Percentiles rank a stretch among this genome's conserved stretches.
These are phyloP conservation scores for Tetramorium alpestre DNA, from an alignment of 1,140 invertebrate genomes.

Conservation along the genomic window DNA sequence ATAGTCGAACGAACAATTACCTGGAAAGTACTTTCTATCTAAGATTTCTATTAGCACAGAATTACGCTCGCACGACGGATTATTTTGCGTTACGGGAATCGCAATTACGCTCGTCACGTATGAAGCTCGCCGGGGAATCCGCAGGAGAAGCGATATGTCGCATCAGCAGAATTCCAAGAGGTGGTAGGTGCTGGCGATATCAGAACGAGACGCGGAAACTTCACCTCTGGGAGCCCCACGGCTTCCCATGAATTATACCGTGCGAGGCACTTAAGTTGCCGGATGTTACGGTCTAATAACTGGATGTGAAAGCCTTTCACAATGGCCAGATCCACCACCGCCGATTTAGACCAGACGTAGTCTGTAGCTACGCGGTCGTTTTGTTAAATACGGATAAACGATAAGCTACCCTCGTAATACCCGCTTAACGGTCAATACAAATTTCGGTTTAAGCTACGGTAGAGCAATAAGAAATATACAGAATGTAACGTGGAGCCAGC, in stretches of 20 bases:
- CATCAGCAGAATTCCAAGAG: slow-evolving; percentile 62
- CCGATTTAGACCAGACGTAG: not conserved
- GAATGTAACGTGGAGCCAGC: not conserved
- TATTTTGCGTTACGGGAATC: slow-evolving; percentile 26
- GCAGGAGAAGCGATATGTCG: slow-evolving; percentile 45
- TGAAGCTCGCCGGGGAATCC: slow-evolving; percentile 23
- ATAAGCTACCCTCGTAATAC: slow-evolving; percentile 42
- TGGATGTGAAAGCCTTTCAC: slow-evolving; percentile 42
- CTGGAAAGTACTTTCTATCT: not conserved
- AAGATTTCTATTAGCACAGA: slow-evolving; percentile 42
- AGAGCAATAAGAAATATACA: slow-evolving; percentile 34
- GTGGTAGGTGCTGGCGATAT: slow-evolving; percentile 21
- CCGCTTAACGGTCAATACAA: slow-evolving; percentile 52
- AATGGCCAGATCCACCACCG: not conserved
- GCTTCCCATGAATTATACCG: slow-evolving; percentile 57
- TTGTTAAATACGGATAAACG: slow-evolving; percentile 62
- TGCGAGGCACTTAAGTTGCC: slow-evolving; percentile 54
- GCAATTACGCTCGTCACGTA: slow-evolving; percentile 39
- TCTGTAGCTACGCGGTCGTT: slow-evolving; percentile 29
- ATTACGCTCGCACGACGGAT: slow-evolving; percentile 32
- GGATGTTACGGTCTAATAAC: slow-evolving; percentile 68
- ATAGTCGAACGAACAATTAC: not conserved
- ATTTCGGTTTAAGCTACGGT: slow-evolving; percentile 52
- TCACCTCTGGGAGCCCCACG: slow-evolving; percentile 20
- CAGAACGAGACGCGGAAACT: slow-evolving; percentile 49